Evolutionary conservation across 2,888 invertebrate genomes (phyloP), one percentile per base, ranked within the genome.

Genomic region (Stenodema calcarata): DNA sequence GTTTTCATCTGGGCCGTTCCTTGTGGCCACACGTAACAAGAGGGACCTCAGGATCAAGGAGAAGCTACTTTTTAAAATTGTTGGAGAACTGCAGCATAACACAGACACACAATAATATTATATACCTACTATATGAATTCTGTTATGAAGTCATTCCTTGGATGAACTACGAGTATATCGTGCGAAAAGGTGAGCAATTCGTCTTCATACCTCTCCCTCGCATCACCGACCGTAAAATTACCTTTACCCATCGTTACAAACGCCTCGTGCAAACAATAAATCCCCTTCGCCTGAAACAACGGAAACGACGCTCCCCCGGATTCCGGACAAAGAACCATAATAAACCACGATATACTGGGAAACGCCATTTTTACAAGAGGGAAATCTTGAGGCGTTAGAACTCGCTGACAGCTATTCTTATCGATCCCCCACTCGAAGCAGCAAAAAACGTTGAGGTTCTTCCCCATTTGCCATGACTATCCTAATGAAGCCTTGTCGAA

Each of bases 401-500:
- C 62, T 35, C 73, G 73, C 73, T 73, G 41, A 73, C 35, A 73
- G 28, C 73, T 18, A 30, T 16, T 27, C 28, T 16, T 18, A 73
- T 73, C 73, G 73, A 73, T 73, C 35, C 18, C 16, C 73, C 73
- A 73, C 73, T 35, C 35, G n/a, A 69, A 69, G 1, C 16, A 73
- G 73, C 35, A 73, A 73, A 73, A 73, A 35, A n/a, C n/a, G 2
- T 30, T 18, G 35, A 73, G 73, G 73, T 73, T 73, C 41, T 70
- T 16, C 41, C 41, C 73, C 30, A 73, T 41, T 35, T 73, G 30
- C 73, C 73, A 41, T 73, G 73, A 73, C 73, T 73, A 73, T 41
- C 30, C 73, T 73, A 73, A 73, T 73, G 73, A 73, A 73, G 73
- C 73, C 73, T 41, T 30, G 73, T 35, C 30, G 73, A 73, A 73